Evolutionary conservation across 2,888 invertebrate genomes (phyloP).

Genomic region (Flabesymbios commensalis): DNA sequence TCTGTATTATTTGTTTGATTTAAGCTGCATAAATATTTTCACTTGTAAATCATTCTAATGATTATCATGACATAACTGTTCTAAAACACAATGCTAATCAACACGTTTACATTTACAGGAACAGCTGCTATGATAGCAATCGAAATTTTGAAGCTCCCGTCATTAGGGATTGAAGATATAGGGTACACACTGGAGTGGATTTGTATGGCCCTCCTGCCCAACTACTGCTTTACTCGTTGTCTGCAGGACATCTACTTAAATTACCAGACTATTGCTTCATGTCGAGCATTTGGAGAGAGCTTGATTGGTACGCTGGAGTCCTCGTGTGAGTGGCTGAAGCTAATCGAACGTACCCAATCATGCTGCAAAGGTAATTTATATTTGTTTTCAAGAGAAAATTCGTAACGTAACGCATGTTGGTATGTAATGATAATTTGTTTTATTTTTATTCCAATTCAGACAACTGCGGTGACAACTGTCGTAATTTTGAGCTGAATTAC

Average conservation of each 20-base stretch:
- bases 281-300: slow-evolving; percentile 29
- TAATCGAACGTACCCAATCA: slow-evolving; percentile 7
- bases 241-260: slow-evolving; percentile 62
- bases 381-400: neutral
- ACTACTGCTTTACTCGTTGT: slow-evolving; percentile 67
- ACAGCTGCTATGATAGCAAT: slow-evolving; percentile 74
- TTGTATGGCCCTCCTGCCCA: slow-evolving; percentile 72
- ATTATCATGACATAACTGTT: too few species aligned
- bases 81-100: too few species aligned
- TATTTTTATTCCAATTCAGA: slow-evolving; percentile 7
- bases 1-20: neutral
- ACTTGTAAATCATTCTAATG: too few species aligned
- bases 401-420: neutral
- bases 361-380: slow-evolving; percentile 33
- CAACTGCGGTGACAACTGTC: slow-evolving; percentile 57
- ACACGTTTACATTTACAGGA: slow-evolving; percentile 2
- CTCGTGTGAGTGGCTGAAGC: neutral
- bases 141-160: slow-evolving; percentile 70
- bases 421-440: neutral
- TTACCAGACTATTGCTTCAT: slow-evolving; percentile 46
- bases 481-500: slow-evolving; percentile 63
- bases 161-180: slow-evolving; percentile 67
- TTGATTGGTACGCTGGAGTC: too few species aligned
- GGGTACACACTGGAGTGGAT: slow-evolving; percentile 70
- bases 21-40: too few species aligned